Percentiles rank a stretch among this genome's conserved stretches.
Conservation (phyloP, 2,797 vertebrate genomes). For the Bovichtus variegatus region DNA sequence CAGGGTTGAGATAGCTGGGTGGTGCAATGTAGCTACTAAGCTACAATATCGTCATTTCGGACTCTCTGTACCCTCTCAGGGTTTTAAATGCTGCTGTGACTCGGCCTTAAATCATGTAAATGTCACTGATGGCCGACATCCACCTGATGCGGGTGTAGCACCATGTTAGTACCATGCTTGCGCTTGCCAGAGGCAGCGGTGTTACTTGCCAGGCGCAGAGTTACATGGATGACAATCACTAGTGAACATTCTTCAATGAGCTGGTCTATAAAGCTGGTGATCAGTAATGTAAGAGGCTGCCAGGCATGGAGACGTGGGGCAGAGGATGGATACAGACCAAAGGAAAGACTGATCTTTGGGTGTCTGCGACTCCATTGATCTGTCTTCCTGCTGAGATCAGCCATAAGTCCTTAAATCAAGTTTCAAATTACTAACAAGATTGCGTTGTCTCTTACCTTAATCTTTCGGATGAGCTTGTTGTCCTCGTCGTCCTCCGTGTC, state of each 20-base stretch:
- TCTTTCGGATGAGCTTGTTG: conserved; percentile 88
- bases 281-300: neutral
- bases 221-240: neutral
- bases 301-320: neutral
- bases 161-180: neutral
- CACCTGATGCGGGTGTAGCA: neutral
- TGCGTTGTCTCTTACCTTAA: conserved; percentile 79
- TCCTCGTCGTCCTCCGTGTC: conserved; percentile 88
- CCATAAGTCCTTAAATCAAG: neutral
- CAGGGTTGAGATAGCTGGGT: neutral
- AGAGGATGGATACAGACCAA: conserved; percentile 7
- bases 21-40: neutral
- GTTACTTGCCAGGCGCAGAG: too few relatives aligned
- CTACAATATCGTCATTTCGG: neutral
- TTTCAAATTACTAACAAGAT: neutral
- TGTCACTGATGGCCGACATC: neutral
- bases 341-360: conserved; percentile 10
- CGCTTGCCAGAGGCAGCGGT: neutral
- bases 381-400: neutral
- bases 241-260: conserved; percentile 29
- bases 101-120: neutral
- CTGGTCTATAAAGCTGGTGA: conserved; percentile 20
- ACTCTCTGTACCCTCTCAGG: neutral
- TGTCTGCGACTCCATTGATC: neutral
- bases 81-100: neutral